Percentiles rank a stretch among this genome's conserved stretches.
Evolutionary conservation across 2,888 invertebrate genomes (phyloP).

Genomic region (Hemaris fuciformis): DNA sequence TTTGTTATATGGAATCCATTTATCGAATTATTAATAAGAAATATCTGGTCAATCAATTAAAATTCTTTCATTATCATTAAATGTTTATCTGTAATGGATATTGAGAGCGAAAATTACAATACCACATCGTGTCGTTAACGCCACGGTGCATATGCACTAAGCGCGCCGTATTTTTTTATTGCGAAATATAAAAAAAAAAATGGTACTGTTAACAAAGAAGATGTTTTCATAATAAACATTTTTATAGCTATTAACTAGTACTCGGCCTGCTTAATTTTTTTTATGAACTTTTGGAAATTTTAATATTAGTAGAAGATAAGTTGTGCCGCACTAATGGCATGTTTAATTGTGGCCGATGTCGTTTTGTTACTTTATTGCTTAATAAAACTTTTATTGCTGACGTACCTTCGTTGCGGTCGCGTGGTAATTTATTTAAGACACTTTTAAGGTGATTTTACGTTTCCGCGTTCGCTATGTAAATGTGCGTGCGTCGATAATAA

Average conservation of each 20-base stretch:
- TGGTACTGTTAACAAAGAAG: slow-evolving; percentile 7
- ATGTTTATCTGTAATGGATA: neutral
- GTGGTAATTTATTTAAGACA: slow-evolving; percentile 38
- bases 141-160: slow-evolving; percentile 17
- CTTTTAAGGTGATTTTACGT: slow-evolving; percentile 37
- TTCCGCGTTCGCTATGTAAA: slow-evolving; percentile 32
- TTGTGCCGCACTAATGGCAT: neutral
- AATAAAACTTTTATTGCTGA: slow-evolving; percentile 47
- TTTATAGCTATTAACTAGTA: neutral
- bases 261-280: neutral
- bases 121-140: slow-evolving; percentile 19
- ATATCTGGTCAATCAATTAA: no score
- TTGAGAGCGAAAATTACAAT: neutral
- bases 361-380: slow-evolving; percentile 46
- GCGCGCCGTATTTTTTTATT: neutral
- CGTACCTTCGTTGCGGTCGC: slow-evolving; percentile 31
- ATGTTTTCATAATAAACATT: neutral
- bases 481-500: slow-evolving; percentile 35
- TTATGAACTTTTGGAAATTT: neutral
- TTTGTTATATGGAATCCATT: no score
- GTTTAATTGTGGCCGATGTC: slow-evolving; percentile 18
- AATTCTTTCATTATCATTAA: neutral
- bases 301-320: slow-evolving; percentile 3
- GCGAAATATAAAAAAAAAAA: neutral
- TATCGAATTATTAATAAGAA: no score